Evolutionary conservation across 1,140 invertebrate genomes (phyloP).

Genomic region (Platorchestia sp.): DNA sequence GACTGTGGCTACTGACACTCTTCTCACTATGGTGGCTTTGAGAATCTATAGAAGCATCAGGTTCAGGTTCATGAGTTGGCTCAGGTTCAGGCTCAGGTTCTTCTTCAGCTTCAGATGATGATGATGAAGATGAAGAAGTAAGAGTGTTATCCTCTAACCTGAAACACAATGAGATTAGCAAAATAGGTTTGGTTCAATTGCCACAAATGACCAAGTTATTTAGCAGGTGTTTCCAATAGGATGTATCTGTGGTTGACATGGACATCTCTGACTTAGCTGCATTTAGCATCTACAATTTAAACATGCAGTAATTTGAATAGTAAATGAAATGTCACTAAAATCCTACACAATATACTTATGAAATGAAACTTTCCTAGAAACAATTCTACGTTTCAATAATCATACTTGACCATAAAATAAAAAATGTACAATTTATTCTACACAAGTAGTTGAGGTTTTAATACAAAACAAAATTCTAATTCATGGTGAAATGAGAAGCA

Average conservation of each 20-base stretch:
- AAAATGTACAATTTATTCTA: too few species aligned
- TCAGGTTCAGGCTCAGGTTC: slow-evolving; percentile 22
- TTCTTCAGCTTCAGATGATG: background rate
- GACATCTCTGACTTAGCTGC: too few species aligned
- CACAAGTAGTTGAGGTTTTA: too few species aligned
- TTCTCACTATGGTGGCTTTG: slow-evolving; percentile 39
- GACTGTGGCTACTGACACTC: slow-evolving; percentile 7
- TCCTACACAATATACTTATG: background rate
- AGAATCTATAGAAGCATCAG: background rate
- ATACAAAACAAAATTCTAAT: too few species aligned
- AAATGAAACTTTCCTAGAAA: too few species aligned
- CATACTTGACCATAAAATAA: too few species aligned
- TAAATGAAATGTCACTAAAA: background rate
- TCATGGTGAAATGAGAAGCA: too few species aligned
- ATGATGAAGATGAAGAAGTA: slow-evolving; percentile 14
- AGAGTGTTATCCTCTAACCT: background rate
- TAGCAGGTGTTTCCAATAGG: too few species aligned
- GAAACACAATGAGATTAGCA: background rate
- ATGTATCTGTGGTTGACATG: too few species aligned
- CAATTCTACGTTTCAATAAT: too few species aligned
- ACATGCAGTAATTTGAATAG: background rate
- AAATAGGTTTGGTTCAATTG: background rate
- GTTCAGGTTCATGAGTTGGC: background rate
- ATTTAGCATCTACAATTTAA: background rate
- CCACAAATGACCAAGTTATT: background rate